Percentiles rank a stretch among this genome's conserved stretches.
phyloP scores from a whole-genome alignment of 1,140 invertebrate species.

The Hycleus phaleratus region DNA sequence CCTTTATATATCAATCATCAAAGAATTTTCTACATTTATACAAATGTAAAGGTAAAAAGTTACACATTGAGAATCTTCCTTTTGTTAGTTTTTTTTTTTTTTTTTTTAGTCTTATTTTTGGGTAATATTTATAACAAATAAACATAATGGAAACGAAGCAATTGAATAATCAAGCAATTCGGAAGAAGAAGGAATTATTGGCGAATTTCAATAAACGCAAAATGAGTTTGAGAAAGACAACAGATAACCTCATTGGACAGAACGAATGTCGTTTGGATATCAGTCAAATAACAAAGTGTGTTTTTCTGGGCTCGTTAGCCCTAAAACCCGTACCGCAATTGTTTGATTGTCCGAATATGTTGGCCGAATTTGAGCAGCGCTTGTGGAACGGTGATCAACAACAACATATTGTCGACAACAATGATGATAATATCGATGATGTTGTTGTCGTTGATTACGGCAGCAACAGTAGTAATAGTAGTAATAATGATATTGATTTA shows the following conservation, averaged over 20 bases:
- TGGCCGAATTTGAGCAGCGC: constrained; percentile 1
- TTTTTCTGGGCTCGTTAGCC: constrained; percentile 3
- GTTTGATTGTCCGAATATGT: constrained; percentile 1
- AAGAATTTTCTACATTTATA: background rate
- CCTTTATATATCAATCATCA: background rate
- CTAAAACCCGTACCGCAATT: constrained; percentile 7
- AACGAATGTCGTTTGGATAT: constrained; percentile 6
- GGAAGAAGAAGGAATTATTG: constrained; percentile 3
- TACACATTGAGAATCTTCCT: background rate
- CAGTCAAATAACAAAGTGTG: constrained; percentile 9
- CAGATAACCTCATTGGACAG: background rate
- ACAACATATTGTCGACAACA: too few species aligned
- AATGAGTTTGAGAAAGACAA: constrained; percentile 8
- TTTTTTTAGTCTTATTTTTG: background rate
- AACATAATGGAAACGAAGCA: too few species aligned
- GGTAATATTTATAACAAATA: too few species aligned
- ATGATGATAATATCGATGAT: too few species aligned
- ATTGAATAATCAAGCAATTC: too few species aligned
- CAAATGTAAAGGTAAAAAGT: background rate
- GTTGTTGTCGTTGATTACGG: too few species aligned
- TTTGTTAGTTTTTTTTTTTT: background rate
- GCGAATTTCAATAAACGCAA: constrained; percentile 3
- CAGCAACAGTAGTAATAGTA: too few species aligned
- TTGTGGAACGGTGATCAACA: too few species aligned
- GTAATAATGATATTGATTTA: too few species aligned